A percentile compares a stretch with the other conserved stretches of the same genome.
phyloP scores from a whole-genome alignment of 2,113 vertebrate species.

The Apaloderma vittatum region DNA sequence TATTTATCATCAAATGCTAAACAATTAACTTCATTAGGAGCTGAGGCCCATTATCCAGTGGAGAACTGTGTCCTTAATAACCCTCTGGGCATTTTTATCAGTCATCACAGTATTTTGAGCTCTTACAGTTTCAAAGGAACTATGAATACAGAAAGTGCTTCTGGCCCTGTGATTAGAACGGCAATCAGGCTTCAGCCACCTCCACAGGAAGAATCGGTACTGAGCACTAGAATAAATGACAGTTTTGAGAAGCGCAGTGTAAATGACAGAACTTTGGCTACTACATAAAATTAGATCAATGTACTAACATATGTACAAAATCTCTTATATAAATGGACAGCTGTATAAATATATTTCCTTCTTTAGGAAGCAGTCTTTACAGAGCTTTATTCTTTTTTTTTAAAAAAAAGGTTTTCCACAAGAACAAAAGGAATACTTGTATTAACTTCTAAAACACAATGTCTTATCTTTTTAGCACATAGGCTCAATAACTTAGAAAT shows the following conservation, averaged over 20 bases:
- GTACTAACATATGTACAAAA: background rate
- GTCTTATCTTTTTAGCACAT: slow-evolving; percentile 27
- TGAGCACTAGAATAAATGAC: background rate
- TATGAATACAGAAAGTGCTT: background rate
- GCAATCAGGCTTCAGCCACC: background rate
- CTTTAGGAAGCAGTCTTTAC: background rate
- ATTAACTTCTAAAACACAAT: slow-evolving; percentile 2
- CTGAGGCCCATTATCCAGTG: background rate
- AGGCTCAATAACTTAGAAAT: slow-evolving; percentile 48
- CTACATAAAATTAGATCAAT: background rate
- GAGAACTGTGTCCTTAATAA: background rate
- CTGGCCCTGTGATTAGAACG: background rate
- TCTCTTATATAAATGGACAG: background rate
- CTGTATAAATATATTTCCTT: background rate
- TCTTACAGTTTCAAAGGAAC: background rate
- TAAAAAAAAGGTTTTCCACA: background rate
- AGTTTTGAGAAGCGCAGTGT: background rate
- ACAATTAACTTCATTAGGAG: background rate
- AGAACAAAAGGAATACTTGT: background rate
- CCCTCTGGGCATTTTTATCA: background rate
- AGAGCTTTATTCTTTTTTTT: background rate
- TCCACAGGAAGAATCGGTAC: background rate
- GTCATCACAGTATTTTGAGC: background rate
- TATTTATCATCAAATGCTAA: background rate
- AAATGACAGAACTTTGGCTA: background rate